Evolutionary conservation across 2,113 vertebrate species (phyloP).

Genomic region (Aegotheles bennettii): DNA sequence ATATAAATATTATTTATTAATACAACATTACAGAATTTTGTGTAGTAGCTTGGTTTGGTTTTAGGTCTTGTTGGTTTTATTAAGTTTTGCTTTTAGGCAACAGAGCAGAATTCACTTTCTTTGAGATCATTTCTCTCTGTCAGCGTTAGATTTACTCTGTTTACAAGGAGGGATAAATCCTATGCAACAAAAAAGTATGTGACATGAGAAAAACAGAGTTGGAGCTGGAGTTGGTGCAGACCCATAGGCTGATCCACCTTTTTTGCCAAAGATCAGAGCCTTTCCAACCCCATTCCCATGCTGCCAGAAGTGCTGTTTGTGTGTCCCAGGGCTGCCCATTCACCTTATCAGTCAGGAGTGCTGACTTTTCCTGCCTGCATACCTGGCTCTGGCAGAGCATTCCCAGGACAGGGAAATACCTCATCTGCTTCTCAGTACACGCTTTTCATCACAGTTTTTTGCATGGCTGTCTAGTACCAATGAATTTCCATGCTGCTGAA

Average conservation of each 20-base stretch:
- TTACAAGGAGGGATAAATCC: neutral
- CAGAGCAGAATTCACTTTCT: neutral
- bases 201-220: neutral
- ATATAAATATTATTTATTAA: neutral
- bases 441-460: neutral
- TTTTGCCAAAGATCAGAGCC: neutral
- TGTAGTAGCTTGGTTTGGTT: neutral
- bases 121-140: neutral
- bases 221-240: neutral
- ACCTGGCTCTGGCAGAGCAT: neutral
- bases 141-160: neutral
- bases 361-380: neutral
- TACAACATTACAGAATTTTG: neutral
- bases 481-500: neutral
- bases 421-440: neutral
- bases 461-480: neutral
- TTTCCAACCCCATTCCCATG: neutral
- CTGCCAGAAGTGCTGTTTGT: neutral
- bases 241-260: neutral
- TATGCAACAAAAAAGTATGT: neutral
- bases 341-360: neutral
- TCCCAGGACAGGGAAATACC: neutral
- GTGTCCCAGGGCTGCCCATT: neutral
- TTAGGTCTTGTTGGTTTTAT: neutral
- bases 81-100: neutral